Percentiles rank a stretch among this genome's conserved stretches.
phyloP scores from a whole-genome alignment of 1,140 invertebrate genomes.

The Drosophila funebris region DNA sequence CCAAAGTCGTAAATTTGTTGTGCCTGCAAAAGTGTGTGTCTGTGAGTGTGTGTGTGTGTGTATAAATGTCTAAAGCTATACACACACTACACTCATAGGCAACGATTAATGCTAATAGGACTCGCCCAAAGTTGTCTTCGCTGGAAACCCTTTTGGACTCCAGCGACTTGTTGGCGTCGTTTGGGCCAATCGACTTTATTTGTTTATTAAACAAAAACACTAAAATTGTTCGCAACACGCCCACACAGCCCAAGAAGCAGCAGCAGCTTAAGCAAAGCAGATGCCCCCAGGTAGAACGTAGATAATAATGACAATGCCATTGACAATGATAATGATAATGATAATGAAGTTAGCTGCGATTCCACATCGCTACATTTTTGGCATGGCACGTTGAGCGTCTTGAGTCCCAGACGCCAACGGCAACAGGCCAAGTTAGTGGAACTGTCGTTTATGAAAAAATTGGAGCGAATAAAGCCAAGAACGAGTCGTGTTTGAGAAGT shows the following conservation, averaged over 20 bases:
- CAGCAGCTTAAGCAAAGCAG: slow-evolving; percentile 11
- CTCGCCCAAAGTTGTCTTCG: slow-evolving; percentile 51
- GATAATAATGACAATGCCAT: slow-evolving; percentile 1
- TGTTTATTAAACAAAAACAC: slow-evolving; percentile 78
- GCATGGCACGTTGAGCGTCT: no score
- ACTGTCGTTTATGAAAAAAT: background rate
- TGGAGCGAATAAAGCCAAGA: background rate
- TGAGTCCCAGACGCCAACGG: background rate
- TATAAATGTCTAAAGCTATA: slow-evolving; percentile 18
- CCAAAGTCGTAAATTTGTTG: slow-evolving; percentile 61
- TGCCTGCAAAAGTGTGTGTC: background rate
- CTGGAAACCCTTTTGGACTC: slow-evolving; percentile 56
- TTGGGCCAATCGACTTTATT: slow-evolving; percentile 60
- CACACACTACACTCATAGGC: slow-evolving; percentile 24
- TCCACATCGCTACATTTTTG: slow-evolving; percentile 7
- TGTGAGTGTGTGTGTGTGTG: slow-evolving; percentile 15
- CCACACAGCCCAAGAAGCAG: slow-evolving; percentile 21
- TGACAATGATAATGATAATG: slow-evolving; percentile 9
- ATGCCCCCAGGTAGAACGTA: slow-evolving; percentile 12
- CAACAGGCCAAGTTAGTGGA: background rate
- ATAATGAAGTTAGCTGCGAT: slow-evolving; percentile 16
- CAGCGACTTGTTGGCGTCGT: slow-evolving; percentile 65
- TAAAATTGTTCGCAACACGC: slow-evolving; percentile 65
- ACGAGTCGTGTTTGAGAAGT: background rate
- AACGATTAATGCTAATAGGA: slow-evolving; percentile 71